Percentiles rank a stretch among this genome's conserved stretches.
These are phyloP conservation scores for Acipenser ruthenus DNA, from an alignment of 2,797 vertebrate genomes.

Conservation along the genomic window DNA sequence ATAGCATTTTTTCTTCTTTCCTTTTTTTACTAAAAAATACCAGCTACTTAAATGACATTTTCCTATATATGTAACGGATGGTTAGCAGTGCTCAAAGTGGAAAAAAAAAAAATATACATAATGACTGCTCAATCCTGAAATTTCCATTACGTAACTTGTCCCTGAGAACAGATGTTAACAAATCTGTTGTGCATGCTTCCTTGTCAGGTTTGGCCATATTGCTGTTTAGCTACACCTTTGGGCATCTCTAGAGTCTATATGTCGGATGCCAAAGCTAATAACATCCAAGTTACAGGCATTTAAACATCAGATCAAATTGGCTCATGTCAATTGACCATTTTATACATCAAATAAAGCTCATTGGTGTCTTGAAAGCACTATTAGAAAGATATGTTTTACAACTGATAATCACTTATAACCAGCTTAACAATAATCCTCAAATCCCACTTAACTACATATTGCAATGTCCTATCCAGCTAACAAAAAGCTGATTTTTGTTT, in stretches of 20 bases:
- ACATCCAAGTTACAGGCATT: background rate
- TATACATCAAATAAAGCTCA: too few relatives aligned
- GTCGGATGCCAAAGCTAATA: background rate
- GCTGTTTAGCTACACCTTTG: slow-evolving; percentile 26
- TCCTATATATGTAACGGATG: slow-evolving; percentile 20
- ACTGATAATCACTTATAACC: too few relatives aligned
- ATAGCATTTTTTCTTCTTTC: background rate
- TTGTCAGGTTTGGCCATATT: slow-evolving; percentile 21
- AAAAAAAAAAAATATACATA: slow-evolving; percentile 23
- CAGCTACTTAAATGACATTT: background rate
- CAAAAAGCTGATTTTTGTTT: too few relatives aligned
- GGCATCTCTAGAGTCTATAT: slow-evolving; percentile 20
- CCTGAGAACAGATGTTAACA: slow-evolving; percentile 38
- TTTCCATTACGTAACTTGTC: slow-evolving; percentile 31
- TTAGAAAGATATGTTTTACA: too few relatives aligned
- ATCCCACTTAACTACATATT: too few relatives aligned
- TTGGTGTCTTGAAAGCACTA: too few relatives aligned
- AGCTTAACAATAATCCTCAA: too few relatives aligned
- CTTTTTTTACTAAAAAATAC: background rate
- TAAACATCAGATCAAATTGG: too few relatives aligned
- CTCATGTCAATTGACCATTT: too few relatives aligned
- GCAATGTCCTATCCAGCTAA: too few relatives aligned
- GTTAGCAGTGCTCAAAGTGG: too few relatives aligned
- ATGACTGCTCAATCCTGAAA: slow-evolving; percentile 22
- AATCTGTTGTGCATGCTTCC: slow-evolving; percentile 26